These are phyloP conservation scores for Heliconius ethilla DNA, from an alignment of 2,888 invertebrate genomes.

Conservation along the genomic window DNA sequence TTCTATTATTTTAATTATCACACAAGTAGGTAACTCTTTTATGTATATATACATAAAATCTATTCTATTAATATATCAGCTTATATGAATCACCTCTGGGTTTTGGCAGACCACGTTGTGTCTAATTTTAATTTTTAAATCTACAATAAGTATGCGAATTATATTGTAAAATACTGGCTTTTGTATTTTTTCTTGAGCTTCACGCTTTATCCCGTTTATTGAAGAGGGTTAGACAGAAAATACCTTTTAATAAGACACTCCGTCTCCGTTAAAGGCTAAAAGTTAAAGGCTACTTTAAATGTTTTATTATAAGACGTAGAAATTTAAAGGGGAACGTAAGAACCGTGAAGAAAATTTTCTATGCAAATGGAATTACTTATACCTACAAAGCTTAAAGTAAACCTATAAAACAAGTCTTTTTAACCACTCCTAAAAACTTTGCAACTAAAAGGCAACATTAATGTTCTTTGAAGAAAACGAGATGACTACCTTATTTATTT, in stretches of 20 bases:
- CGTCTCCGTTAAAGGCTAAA: too few relatives aligned
- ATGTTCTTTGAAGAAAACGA: neutral
- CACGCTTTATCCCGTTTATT: too few relatives aligned
- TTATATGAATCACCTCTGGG: conserved; percentile 30
- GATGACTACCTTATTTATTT: neutral
- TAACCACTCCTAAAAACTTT: neutral
- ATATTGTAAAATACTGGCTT: neutral
- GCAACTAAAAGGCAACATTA: neutral
- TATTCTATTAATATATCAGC: conserved; percentile 24
- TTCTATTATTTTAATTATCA: neutral
- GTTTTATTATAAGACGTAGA: neutral
- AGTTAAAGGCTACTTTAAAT: neutral
- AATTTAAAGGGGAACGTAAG: neutral
- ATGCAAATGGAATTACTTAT: neutral
- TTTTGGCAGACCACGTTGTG: conserved; percentile 30
- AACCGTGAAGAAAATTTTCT: neutral
- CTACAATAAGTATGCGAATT: neutral
- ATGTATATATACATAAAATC: neutral
- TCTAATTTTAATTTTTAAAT: conserved; percentile 30
- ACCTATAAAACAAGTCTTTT: neutral
- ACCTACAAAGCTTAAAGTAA: neutral
- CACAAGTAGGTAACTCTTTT: neutral
- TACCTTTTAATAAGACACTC: too few relatives aligned
- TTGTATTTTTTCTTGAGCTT: neutral
- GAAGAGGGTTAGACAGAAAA: too few relatives aligned